Conservation (phyloP, 2,113 vertebrate species). For the Donacobius atricapilla region DNA sequence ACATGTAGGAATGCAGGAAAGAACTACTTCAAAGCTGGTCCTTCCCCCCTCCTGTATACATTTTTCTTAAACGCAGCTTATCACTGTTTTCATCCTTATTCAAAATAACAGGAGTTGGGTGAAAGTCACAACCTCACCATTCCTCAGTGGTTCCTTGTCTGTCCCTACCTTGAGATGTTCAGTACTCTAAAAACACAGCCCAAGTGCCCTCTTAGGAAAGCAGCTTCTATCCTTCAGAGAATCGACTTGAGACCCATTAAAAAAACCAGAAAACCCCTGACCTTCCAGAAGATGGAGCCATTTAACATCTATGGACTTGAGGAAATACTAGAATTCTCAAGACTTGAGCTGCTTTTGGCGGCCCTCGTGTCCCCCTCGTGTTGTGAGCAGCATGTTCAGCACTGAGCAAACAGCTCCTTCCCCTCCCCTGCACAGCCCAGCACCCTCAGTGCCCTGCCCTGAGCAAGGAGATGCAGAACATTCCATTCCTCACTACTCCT, state of each 20-base stretch:
- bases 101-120: not conserved
- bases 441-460: not conserved
- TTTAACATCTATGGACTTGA: too few species aligned
- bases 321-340: not conserved
- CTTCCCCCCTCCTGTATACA: not conserved
- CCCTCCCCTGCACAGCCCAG: not conserved
- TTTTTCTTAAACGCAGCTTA: not conserved
- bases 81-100: not conserved
- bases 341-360: not conserved
- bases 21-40: not conserved
- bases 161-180: not conserved
- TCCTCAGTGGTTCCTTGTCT: not conserved
- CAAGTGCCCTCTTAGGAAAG: not conserved
- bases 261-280: too few species aligned
- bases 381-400: not conserved
- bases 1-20: not conserved
- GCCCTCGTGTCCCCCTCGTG: not conserved
- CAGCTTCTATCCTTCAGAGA: not conserved
- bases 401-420: fast-evolving
- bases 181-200: not conserved
- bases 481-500: fast-evolving
- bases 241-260: not conserved
- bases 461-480: not conserved
- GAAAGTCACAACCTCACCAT: not conserved
- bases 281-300: not conserved